phyloP scores from a whole-genome alignment of 2,797 vertebrate genomes.

The Margarornis squamiger region DNA sequence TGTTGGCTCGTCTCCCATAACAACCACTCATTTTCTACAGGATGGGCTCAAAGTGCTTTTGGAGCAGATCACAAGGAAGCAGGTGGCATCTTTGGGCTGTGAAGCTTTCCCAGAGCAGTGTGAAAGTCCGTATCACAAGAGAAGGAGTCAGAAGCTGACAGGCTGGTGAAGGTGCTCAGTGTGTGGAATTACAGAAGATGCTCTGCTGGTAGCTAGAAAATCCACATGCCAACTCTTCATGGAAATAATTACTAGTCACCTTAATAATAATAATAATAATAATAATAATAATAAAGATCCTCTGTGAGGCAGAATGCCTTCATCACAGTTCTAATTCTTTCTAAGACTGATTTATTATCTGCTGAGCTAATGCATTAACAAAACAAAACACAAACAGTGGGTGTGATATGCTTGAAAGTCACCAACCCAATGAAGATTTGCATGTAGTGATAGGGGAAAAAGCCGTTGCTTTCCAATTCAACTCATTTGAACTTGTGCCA shows the following conservation, averaged over 20 bases:
- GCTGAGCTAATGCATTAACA: constrained; percentile 24
- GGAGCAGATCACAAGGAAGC: not conserved
- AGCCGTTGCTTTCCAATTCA: not conserved
- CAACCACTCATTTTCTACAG: not conserved
- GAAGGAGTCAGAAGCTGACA: not conserved
- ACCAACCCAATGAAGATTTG: constrained; percentile 36
- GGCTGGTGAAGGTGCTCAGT: not conserved
- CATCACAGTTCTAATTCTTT: constrained; percentile 12
- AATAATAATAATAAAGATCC: not conserved
- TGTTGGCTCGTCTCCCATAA: not conserved
- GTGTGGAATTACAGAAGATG: not conserved
- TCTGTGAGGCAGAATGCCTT: not conserved
- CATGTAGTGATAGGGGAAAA: constrained; percentile 1
- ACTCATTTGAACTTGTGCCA: constrained; percentile 49
- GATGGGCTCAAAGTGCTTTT: not conserved
- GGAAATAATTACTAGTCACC: not conserved
- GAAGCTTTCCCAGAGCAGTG: not conserved
- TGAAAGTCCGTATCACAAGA: not conserved
- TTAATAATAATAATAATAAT: not conserved
- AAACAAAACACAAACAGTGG: constrained; percentile 31
- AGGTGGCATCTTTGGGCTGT: not conserved
- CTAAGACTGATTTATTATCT: constrained; percentile 31
- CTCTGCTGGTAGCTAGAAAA: not conserved
- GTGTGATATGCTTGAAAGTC: constrained; percentile 31
- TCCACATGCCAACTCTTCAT: not conserved